Conservation (phyloP, 2,888 invertebrate genomes). For the Apomyelois bistriatella region DNA sequence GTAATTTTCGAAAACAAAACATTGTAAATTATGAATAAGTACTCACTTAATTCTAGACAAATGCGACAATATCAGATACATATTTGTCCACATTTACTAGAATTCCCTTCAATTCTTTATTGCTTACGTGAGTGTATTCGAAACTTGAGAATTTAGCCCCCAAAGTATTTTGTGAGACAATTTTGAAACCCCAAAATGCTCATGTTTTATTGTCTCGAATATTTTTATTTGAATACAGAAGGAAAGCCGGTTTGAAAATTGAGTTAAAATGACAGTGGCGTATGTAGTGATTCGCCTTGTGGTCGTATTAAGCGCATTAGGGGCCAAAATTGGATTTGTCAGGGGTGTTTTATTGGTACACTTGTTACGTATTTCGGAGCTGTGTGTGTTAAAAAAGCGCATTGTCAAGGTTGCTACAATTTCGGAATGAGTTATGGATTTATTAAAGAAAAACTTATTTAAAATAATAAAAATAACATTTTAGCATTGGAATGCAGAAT, state of each 20-base stretch:
- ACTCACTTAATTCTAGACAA: slow-evolving; percentile 7
- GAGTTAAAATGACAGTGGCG: slow-evolving; percentile 79
- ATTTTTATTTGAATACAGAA: slow-evolving; percentile 64
- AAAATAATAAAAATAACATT: slow-evolving; percentile 20
- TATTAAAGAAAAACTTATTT: slow-evolving; percentile 20
- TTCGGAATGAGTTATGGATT: slow-evolving; percentile 25
- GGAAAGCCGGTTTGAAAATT: slow-evolving; percentile 62
- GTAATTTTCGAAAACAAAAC: too few relatives aligned
- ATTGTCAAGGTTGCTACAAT: slow-evolving; percentile 37
- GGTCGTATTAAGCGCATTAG: slow-evolving; percentile 76
- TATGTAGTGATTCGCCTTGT: slow-evolving; percentile 77
- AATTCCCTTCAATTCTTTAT: slow-evolving; percentile 59
- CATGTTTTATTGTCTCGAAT: slow-evolving; percentile 68
- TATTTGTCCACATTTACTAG: slow-evolving; percentile 43
- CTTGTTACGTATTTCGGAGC: slow-evolving; percentile 71
- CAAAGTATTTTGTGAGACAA: slow-evolving; percentile 42
- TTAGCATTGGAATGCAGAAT: background rate
- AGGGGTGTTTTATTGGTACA: slow-evolving; percentile 75
- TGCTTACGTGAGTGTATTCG: slow-evolving; percentile 62
- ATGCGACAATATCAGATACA: slow-evolving; percentile 7
- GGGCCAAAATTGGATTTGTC: slow-evolving; percentile 76
- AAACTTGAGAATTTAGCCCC: slow-evolving; percentile 53
- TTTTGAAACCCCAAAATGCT: slow-evolving; percentile 11
- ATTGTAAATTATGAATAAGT: background rate
- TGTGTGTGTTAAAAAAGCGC: slow-evolving; percentile 56